A percentile compares a stretch with the other conserved stretches of the same genome.
Conservation (phyloP, 92 coral and sea anemone species). For the Desmophyllum pertusum region DNA sequence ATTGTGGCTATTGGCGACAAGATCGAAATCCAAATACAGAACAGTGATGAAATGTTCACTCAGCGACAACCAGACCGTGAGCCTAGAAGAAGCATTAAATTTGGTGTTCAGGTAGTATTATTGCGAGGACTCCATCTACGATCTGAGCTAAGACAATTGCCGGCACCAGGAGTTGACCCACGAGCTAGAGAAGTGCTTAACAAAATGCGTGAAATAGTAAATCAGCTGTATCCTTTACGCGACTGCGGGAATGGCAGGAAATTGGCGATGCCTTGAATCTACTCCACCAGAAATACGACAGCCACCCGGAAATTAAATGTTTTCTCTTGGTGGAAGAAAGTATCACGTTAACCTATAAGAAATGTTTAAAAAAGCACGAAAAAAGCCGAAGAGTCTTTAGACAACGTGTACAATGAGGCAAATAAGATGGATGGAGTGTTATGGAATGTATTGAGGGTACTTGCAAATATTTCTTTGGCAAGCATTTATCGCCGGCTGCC, state of each 20-base stretch:
- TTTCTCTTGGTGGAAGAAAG: not conserved
- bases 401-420: not conserved
- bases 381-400: not conserved
- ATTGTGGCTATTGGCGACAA: not conserved
- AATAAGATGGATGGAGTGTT: not conserved
- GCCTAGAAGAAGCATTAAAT: not conserved
- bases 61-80: not conserved
- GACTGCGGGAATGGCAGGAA: not conserved
- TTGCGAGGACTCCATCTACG: not conserved
- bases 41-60: not conserved
- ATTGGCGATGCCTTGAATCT: not conserved
- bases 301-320: not conserved
- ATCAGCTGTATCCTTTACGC: constrained; percentile 1
- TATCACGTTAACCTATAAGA: not conserved
- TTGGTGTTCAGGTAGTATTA: too few species aligned
- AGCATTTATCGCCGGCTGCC: not conserved
- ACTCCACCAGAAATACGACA: not conserved
- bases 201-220: not conserved
- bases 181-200: not conserved
- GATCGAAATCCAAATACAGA: too few species aligned
- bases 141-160: not conserved
- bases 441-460: not conserved
- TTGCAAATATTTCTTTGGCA: not conserved
- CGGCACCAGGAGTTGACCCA: not conserved
- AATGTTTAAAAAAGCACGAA: not conserved